These are phyloP conservation scores for Urosaurus nigricauda DNA, from an alignment of 2,797 vertebrate genomes.

Conservation along the genomic window DNA sequence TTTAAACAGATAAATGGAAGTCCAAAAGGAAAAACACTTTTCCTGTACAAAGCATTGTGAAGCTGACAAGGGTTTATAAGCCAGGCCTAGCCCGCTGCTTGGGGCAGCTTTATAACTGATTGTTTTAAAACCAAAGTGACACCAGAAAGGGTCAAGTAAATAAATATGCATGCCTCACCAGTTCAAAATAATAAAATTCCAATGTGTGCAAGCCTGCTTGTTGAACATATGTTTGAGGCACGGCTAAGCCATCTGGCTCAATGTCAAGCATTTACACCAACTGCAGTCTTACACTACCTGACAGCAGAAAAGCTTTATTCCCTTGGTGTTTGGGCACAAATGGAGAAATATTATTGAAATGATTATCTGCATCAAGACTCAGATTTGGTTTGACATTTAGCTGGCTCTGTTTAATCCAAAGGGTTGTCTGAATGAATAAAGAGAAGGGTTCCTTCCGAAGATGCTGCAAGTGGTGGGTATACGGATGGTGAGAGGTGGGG, in stretches of 20 bases:
- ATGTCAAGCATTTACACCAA: conserved; percentile 99
- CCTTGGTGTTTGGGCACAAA: conserved; percentile 98
- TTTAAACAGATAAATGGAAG: conserved; percentile 58
- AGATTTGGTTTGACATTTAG: conserved; percentile 99
- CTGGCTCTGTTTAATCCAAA: conserved; percentile 99
- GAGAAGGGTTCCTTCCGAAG: conserved; percentile 85
- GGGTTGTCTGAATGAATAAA: conserved; percentile 97
- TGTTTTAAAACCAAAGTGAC: conserved; percentile 84
- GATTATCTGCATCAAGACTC: conserved; percentile 99
- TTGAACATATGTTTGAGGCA: conserved; percentile 99
- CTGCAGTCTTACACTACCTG: conserved; percentile 99
- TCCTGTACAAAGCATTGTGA: conserved; percentile 43
- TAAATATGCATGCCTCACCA: conserved; percentile 94
- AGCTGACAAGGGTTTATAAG: conserved; percentile 63
- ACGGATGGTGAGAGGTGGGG: conserved; percentile 84
- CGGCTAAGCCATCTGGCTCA: conserved; percentile 99
- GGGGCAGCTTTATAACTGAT: conserved; percentile 73
- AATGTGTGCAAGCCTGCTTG: conserved; percentile 95
- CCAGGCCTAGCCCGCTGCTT: conserved; percentile 70
- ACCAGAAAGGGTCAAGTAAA: conserved; percentile 88
- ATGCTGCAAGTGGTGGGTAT: conserved; percentile 22
- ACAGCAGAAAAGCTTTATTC: conserved; percentile 99
- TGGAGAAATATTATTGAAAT: conserved; percentile 99
- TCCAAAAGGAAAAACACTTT: conserved; percentile 55
- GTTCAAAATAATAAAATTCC: conserved; percentile 99